A percentile compares a stretch with the other conserved stretches of the same genome.
Evolutionary conservation across 2,888 invertebrate species (phyloP).

Genomic region (Hipparchia sbordonii): DNA sequence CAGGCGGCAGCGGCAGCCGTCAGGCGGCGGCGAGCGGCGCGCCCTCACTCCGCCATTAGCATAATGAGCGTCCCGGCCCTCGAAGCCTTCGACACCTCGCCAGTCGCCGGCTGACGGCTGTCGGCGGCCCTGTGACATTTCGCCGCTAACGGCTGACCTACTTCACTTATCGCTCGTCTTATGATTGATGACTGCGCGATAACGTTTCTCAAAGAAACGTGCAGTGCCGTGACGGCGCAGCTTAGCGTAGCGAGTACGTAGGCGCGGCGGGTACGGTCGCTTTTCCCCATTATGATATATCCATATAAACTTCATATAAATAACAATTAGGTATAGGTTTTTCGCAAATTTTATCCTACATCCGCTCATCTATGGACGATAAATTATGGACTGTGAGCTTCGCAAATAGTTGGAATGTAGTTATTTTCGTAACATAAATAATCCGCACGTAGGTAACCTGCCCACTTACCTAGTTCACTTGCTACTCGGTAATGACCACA

Average conservation of each 20-base stretch:
- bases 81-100: slow-evolving; percentile 42
- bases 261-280: no score
- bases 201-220: slow-evolving; percentile 32
- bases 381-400: no score
- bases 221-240: neutral
- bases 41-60: slow-evolving; percentile 62
- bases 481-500: no score
- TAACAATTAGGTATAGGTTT: no score
- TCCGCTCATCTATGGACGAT: no score
- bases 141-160: slow-evolving; percentile 55
- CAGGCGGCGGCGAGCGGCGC: neutral
- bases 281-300: no score
- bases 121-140: slow-evolving; percentile 39
- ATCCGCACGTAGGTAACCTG: no score
- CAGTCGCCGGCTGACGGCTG: slow-evolving; percentile 19
- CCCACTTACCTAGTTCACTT: no score
- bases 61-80: slow-evolving; percentile 59
- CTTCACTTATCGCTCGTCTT: slow-evolving; percentile 54
- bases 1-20: neutral
- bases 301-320: no score
- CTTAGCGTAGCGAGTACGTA: no score
- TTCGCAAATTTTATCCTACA: no score
- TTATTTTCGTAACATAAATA: neutral
- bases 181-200: slow-evolving; percentile 42
- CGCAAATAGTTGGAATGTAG: neutral